Base-by-base conservation (phyloP, 2,888 invertebrate species). In the Trissolcus japonicus region DNA sequence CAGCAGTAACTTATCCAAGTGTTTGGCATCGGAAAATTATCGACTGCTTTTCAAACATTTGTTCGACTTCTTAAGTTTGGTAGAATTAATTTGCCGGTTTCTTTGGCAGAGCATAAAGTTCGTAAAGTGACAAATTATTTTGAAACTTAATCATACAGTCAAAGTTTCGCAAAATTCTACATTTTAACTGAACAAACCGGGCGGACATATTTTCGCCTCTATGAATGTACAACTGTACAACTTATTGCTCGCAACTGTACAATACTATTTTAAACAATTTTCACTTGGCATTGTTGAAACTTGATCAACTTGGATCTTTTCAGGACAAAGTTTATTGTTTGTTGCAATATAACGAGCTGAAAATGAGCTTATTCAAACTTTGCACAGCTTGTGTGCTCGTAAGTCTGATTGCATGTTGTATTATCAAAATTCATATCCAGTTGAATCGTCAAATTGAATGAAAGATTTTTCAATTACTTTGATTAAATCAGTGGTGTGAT, bases 81-180 rank as follows among this genome's bases (percentile, higher is more conserved):
- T 40, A n/a, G 54, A 66, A 76, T 72, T 72, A 41, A 71, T 67
- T 66, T 55, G 56, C 54, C 65, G 60, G 57, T 68, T 73, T 72
- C 66, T 57, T 68, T 57, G 60, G 53, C 57, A 48, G 21, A 61
- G 69, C 69, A 66, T 74, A 57, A 73, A 77, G 73, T 77, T 77
- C 69, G 62, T 56, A 68, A 68, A 77, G 73, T 77, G 71, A 61
- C 77, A 77, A 77, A 73, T 77, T 77, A 60, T 61, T 68, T 56
- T 66, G 61, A 68, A 77, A 77, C 73, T 56, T 48, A 60, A 77
- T 73, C 73, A 69, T 46, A 7, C 63, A 63, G 60, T 43, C 48
- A 73, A 77, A 77, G 68, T 77, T 77, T 73, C n/a, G 21, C 46
- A 73, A 73, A 48, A 77, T 59, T 77, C 25, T 50, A 19, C 21